Evolutionary conservation across 2,113 vertebrate genomes (phyloP).

Genomic region (Clarias macrocephalus): DNA sequence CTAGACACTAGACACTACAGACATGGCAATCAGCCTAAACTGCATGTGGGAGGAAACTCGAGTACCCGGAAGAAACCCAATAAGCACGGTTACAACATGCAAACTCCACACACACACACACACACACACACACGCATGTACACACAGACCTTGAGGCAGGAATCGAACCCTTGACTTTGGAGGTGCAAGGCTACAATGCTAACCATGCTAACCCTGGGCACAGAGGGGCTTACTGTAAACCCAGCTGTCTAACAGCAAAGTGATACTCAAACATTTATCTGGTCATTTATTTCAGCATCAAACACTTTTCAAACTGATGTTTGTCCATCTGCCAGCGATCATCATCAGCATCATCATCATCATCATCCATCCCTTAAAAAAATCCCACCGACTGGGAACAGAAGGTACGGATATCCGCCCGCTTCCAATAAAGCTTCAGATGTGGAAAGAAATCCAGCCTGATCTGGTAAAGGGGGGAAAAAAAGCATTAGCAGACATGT

Average conservation of each 20-base stretch:
- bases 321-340: background rate
- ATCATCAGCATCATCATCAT: background rate
- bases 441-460: background rate
- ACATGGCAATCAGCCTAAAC: too few relatives aligned
- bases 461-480: background rate
- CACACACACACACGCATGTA: too few relatives aligned
- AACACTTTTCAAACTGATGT: constrained; percentile 31
- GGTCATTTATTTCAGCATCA: background rate
- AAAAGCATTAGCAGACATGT: constrained; percentile 4
- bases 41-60: too few relatives aligned
- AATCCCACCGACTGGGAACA: constrained; percentile 13
- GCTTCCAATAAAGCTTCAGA: background rate
- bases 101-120: too few relatives aligned
- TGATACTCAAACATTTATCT: background rate
- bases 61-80: too few relatives aligned
- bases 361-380: background rate
- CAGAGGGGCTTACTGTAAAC: too few relatives aligned
- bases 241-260: background rate
- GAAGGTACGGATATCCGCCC: constrained; percentile 14
- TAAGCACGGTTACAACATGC: too few relatives aligned
- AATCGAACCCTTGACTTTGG: too few relatives aligned
- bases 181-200: too few relatives aligned
- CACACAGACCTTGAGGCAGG: too few relatives aligned
- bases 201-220: too few relatives aligned
- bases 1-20: too few relatives aligned